Conservation (phyloP, 2,888 invertebrate genomes). For the Scaeva pyrastri region DNA sequence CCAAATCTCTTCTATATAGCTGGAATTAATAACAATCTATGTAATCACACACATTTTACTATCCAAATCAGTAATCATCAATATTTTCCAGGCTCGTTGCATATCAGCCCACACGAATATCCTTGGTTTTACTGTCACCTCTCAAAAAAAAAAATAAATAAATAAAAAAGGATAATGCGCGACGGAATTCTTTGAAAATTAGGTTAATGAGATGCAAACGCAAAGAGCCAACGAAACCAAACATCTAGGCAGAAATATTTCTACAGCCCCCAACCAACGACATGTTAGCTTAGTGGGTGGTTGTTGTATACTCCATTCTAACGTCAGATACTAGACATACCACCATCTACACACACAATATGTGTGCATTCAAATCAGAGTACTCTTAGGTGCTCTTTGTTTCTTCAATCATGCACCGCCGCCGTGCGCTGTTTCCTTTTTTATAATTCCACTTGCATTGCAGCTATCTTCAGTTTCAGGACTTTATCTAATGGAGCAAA, state of each 20-base stretch:
- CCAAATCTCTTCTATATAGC: neutral
- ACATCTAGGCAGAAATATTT: constrained; percentile 47
- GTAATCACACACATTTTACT: neutral
- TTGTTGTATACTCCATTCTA: neutral
- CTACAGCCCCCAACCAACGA: constrained; percentile 12
- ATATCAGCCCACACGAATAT: constrained; percentile 4
- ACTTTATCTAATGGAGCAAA: neutral
- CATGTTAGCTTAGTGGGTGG: neutral
- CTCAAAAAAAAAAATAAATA: constrained; percentile 28
- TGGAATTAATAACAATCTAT: neutral
- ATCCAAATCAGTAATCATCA: constrained; percentile 1
- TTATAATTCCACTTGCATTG: neutral
- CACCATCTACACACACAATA: neutral
- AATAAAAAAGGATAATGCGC: constrained; percentile 42
- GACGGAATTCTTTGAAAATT: constrained; percentile 70
- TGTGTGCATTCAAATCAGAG: neutral
- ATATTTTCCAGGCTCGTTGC: neutral
- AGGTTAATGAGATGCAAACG: constrained; percentile 68
- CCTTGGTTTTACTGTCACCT: neutral
- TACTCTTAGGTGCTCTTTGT: constrained; percentile 1
- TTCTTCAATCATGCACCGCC: neutral
- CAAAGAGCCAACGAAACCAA: constrained; percentile 47
- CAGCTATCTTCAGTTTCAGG: neutral
- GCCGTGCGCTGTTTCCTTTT: neutral
- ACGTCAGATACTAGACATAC: neutral